Percentiles rank a stretch among this genome's conserved stretches.
phyloP scores from a whole-genome alignment of 2,888 invertebrate genomes.

The Alcis repandata region DNA sequence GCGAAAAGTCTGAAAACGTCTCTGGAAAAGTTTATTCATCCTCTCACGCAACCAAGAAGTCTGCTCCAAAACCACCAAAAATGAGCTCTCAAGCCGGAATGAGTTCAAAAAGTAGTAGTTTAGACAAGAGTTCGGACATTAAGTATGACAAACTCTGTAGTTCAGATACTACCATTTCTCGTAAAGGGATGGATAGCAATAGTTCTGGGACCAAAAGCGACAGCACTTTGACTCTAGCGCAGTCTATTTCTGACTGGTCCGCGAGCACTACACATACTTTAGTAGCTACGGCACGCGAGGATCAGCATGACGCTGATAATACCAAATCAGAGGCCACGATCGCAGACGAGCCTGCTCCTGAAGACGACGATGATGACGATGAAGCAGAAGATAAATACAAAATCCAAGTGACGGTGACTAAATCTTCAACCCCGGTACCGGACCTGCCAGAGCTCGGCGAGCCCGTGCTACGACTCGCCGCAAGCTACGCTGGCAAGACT shows the following conservation, averaged over 20 bases:
- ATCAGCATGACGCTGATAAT: constrained; percentile 73
- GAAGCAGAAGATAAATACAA: constrained; percentile 60
- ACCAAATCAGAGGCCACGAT: constrained; percentile 82
- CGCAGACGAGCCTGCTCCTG: constrained; percentile 68
- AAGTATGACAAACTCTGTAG: constrained; percentile 88
- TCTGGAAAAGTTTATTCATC: constrained; percentile 86
- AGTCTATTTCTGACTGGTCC: constrained; percentile 94
- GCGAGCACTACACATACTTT: constrained; percentile 92
- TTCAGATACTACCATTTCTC: constrained; percentile 85
- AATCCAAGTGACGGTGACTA: constrained; percentile 56
- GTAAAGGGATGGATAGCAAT: constrained; percentile 82
- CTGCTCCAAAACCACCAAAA: constrained; percentile 79
- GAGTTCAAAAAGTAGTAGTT: constrained; percentile 87
- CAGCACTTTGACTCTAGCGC: constrained; percentile 91
- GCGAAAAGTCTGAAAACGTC: constrained; percentile 87
- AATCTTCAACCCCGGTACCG: constrained; percentile 56
- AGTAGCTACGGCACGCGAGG: constrained; percentile 87
- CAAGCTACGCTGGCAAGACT: constrained; percentile 67
- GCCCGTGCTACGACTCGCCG: constrained; percentile 70
- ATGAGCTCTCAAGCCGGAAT: constrained; percentile 79
- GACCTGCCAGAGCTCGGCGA: constrained; percentile 61
- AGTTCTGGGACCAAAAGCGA: constrained; percentile 92
- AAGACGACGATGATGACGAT: constrained; percentile 36
- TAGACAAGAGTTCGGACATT: constrained; percentile 85
- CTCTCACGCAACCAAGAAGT: constrained; percentile 84